Evolutionary conservation across 2,888 invertebrate species (phyloP), one percentile per base, ranked within the genome.

Genomic region (Vanessa cardui): DNA sequence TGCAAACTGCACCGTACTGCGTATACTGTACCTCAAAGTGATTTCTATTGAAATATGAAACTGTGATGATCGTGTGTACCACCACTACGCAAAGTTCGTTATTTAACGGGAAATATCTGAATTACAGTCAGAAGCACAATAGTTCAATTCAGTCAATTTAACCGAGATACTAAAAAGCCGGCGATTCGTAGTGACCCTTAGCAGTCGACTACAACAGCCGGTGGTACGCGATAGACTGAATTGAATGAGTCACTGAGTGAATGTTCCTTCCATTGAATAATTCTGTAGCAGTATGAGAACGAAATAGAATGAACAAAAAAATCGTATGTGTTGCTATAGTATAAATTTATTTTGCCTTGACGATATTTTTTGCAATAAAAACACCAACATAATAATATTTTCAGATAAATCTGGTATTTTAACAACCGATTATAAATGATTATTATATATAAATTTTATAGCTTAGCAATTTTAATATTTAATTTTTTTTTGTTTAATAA

Each of bases 181-280:
- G 89, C 77, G 79, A 76, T 68, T 72, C 75, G 87, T 85, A 92
- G 88, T 89, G 86, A 88, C 86, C 75, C 79, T 79, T 83, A 75
- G 78, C 76, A 86, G 84, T 83, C 90, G 84, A 90, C 90, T 86
- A 88, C 86, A 62, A 75, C 60, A 65, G 80, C 88, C 90, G 87
- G 87, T 83, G 77, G 74, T 80, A 73, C 86, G 83, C 90, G 87
- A 90, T 74, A 80, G 80, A 91, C 89, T 90, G 81, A 68, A 62
- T 26, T 50, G 64, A 69, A 65, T 60, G 68, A 69, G 45, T 54
- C 44, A 60, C 6, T 52, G 67, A 49, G 56, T 39, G 18, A 31
- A n/a, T n/a, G 31, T 18, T 7, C 18, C 12, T 16, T 58, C 26
- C 20, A 45, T 12, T 18, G 47, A 56, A 52, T 26, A 26, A 26